Conservation (phyloP, 2,113 vertebrate genomes). For the Colaptes auratus region DNA sequence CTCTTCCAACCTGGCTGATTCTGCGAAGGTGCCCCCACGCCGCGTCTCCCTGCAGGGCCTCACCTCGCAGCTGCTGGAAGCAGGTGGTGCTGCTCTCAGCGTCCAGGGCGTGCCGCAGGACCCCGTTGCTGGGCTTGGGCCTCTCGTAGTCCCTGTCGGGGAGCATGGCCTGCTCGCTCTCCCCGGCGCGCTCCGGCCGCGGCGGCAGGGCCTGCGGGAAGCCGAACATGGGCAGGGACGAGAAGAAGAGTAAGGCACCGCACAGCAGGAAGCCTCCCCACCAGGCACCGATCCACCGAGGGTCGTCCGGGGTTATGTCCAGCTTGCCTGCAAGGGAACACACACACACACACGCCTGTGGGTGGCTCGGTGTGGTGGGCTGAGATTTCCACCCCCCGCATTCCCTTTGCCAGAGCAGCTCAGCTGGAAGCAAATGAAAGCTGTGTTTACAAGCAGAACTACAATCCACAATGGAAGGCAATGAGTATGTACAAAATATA, state of each 20-base stretch:
- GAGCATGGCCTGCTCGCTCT: constrained; percentile 94
- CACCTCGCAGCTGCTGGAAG: constrained; percentile 95
- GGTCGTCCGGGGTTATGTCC: constrained; percentile 93
- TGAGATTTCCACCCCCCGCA: too few relatives aligned
- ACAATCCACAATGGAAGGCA: too few relatives aligned
- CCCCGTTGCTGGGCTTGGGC: constrained; percentile 91
- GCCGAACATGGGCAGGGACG: constrained; percentile 94
- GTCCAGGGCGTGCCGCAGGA: constrained; percentile 74
- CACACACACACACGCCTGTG: background rate
- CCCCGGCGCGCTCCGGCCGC: constrained; percentile 75
- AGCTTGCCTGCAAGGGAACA: constrained; percentile 79
- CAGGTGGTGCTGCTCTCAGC: constrained; percentile 83
- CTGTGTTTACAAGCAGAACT: too few relatives aligned
- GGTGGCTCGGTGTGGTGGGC: background rate
- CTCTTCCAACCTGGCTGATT: too few relatives aligned
- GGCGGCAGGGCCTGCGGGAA: constrained; percentile 91
- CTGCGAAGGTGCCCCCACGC: too few relatives aligned
- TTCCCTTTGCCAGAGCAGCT: too few relatives aligned
- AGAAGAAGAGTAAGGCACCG: constrained; percentile 97
- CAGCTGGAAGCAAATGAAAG: too few relatives aligned
- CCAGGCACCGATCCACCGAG: constrained; percentile 98
- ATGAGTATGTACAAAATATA: too few relatives aligned
- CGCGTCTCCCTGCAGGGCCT: background rate
- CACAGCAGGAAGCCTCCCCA: constrained; percentile 98
- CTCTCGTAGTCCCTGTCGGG: constrained; percentile 84